Conservation (phyloP, 2,888 invertebrate species). For the Brachynemurus nebulosus region DNA sequence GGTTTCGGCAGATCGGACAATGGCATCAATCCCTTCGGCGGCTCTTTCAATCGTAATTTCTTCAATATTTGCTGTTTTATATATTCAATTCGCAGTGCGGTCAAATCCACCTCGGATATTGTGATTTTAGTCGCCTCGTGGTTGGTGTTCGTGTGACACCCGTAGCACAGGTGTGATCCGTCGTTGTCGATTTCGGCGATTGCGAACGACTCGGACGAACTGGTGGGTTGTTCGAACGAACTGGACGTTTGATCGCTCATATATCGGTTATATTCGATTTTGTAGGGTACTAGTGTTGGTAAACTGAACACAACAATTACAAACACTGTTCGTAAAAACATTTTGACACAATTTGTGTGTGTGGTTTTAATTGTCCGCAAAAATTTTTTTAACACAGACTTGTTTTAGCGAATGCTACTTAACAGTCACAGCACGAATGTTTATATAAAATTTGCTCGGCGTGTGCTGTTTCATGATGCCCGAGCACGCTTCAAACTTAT, state of each 20-base stretch:
- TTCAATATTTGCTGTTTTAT: conserved; percentile 75
- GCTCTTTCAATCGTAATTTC: conserved; percentile 61
- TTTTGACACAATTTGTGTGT: neutral
- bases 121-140: conserved; percentile 10
- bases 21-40: conserved; percentile 49
- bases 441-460: neutral
- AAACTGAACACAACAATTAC: no score
- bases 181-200: neutral
- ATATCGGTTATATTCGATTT: no score
- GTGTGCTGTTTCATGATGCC: neutral
- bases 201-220: neutral
- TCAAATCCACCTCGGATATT: conserved; percentile 41
- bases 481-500: neutral
- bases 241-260: no score
- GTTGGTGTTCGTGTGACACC: conserved; percentile 6
- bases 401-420: no score
- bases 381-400: no score
- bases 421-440: neutral
- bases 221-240: neutral
- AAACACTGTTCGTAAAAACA: no score
- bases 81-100: conserved; percentile 59
- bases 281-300: no score
- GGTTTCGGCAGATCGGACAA: conserved; percentile 57
- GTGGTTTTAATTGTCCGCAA: no score
- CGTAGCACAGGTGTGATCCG: conserved; percentile 2